These are phyloP conservation scores for Corella eumyota DNA, from an alignment of 23 tunicate genomes.

Conservation along the genomic window DNA sequence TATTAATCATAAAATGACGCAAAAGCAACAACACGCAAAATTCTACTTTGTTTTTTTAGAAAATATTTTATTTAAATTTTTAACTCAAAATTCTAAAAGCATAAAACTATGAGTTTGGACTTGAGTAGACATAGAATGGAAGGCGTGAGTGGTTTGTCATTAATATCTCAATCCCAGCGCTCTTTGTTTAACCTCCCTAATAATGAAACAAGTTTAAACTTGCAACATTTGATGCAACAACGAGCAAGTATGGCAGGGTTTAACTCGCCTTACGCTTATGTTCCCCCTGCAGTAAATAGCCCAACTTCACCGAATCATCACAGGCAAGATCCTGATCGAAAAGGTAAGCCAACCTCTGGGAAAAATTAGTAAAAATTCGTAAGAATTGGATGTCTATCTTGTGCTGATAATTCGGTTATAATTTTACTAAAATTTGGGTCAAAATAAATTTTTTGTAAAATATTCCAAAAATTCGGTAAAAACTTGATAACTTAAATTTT, in stretches of 20 bases:
- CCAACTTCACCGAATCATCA: constrained; percentile 5
- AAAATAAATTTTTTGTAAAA: no score
- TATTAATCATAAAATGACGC: no score
- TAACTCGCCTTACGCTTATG: constrained; percentile 8
- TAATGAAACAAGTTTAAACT: constrained; percentile 18
- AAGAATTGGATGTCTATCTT: no score
- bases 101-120: constrained; percentile 69
- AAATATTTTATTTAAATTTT: neutral
- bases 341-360: no score
- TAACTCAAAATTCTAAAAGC: neutral
- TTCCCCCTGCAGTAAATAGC: constrained; percentile 3
- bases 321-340: neutral
- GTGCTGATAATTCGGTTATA: no score
- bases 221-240: no score
- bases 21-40: no score
- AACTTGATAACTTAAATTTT: no score
- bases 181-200: constrained; percentile 29
- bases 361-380: no score
- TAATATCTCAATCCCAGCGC: constrained; percentile 47
- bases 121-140: constrained; percentile 68
- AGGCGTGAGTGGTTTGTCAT: constrained; percentile 63
- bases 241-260: neutral
- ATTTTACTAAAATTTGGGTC: no score
- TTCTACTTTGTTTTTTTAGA: constrained; percentile 4
- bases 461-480: no score